These are phyloP conservation scores for Ia io DNA, from an alignment of 2,113 vertebrate species.

Conservation along the genomic window DNA sequence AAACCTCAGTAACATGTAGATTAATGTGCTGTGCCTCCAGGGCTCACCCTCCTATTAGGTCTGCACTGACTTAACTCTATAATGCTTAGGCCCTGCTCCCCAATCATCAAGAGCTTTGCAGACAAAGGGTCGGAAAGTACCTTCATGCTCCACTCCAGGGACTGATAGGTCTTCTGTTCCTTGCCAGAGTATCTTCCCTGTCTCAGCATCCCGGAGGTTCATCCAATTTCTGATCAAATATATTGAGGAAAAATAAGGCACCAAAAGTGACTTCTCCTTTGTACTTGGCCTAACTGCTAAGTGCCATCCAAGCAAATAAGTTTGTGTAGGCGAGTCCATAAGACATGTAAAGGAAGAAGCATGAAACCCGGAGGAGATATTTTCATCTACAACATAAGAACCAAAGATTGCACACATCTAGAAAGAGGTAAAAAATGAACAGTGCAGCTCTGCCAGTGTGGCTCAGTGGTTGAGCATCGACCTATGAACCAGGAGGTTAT, in stretches of 20 bases:
- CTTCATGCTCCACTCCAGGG: conserved; percentile 98
- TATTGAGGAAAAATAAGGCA: conserved; percentile 80
- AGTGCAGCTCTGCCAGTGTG: background rate
- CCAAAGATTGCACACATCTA: background rate
- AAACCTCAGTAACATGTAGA: background rate
- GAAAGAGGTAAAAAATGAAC: conserved; percentile 41
- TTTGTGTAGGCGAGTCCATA: background rate
- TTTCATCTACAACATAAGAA: background rate
- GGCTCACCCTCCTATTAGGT: background rate
- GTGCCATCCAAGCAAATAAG: background rate
- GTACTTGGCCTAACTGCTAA: background rate
- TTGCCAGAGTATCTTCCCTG: conserved; percentile 98
- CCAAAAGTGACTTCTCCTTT: background rate
- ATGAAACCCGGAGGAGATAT: background rate
- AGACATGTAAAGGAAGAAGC: background rate
- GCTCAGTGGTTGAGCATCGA: no score
- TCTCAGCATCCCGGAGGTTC: conserved; percentile 99
- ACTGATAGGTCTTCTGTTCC: conserved; percentile 98
- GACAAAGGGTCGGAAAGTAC: conserved; percentile 79
- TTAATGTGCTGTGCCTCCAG: background rate
- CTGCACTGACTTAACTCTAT: background rate
- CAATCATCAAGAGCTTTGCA: background rate
- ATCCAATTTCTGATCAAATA: conserved; percentile 94
- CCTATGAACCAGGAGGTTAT: no score
- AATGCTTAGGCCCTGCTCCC: background rate